Conservation (phyloP, 2,113 vertebrate species). For the Meriones unguiculatus region DNA sequence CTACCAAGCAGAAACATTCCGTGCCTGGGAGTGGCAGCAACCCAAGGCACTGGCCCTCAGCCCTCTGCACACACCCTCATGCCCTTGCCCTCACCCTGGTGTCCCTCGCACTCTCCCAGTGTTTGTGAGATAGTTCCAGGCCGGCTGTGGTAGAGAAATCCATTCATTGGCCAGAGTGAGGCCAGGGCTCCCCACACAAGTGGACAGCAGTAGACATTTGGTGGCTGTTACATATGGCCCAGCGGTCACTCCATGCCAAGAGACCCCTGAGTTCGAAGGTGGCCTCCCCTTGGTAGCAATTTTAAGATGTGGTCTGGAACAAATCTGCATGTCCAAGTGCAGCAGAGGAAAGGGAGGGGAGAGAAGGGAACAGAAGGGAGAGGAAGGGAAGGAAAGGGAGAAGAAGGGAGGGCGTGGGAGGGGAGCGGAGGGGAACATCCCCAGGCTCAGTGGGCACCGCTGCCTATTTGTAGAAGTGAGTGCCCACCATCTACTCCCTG, state of each 20-base stretch:
- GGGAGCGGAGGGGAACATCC: background rate
- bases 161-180: rapidly evolving
- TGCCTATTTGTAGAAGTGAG: no score
- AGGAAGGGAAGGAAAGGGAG: no score
- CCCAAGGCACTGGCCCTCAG: background rate
- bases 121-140: background rate
- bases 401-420: background rate
- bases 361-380: no score
- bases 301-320: background rate
- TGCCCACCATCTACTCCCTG: background rate
- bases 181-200: rapidly evolving
- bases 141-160: background rate
- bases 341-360: background rate
- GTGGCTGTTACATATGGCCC: background rate
- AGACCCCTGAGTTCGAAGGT: background rate
- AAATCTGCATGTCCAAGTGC: background rate
- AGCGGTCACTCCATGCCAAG: background rate
- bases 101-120: background rate
- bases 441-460: no score
- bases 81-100: rapidly evolving
- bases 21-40: background rate
- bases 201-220: background rate
- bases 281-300: background rate
- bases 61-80: rapidly evolving
- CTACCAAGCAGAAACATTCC: rapidly evolving